Evolutionary conservation across 2,113 vertebrate species (phyloP).

Genomic region (Triplophysa tibetana): DNA sequence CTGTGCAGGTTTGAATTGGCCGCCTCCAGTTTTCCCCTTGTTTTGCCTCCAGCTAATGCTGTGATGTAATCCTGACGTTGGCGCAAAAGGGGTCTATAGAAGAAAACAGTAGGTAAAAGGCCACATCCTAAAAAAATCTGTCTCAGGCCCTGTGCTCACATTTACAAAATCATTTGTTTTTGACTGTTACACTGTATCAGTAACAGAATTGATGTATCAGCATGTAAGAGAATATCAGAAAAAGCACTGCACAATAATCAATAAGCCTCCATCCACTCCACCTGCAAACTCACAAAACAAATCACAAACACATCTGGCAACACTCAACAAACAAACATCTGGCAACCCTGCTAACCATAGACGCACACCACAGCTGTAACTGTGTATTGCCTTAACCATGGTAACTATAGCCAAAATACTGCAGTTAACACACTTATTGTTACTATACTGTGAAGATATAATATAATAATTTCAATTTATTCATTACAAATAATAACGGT

Average conservation of each 20-base stretch:
- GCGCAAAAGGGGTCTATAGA: too few species aligned
- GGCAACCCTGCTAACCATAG: constrained; percentile 28
- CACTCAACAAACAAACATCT: constrained; percentile 28
- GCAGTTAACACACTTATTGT: not conserved
- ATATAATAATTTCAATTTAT: too few species aligned
- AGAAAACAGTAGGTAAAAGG: too few species aligned
- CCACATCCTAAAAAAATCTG: too few species aligned
- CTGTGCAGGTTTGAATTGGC: too few species aligned
- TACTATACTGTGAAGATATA: not conserved
- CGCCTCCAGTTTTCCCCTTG: too few species aligned
- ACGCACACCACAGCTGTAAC: not conserved
- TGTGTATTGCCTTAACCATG: not conserved
- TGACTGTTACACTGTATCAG: too few species aligned
- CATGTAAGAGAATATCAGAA: not conserved
- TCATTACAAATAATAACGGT: too few species aligned
- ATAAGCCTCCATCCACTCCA: constrained; percentile 1
- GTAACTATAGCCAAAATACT: not conserved
- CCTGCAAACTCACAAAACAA: not conserved
- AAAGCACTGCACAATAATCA: not conserved
- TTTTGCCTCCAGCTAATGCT: too few species aligned
- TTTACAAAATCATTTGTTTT: too few species aligned
- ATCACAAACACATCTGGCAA: constrained; percentile 5
- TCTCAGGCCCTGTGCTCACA: too few species aligned
- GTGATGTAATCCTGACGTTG: too few species aligned
- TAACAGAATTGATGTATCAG: not conserved